phyloP scores from a whole-genome alignment of 2,113 vertebrate species.

The Pseudorectes ferrugineus region DNA sequence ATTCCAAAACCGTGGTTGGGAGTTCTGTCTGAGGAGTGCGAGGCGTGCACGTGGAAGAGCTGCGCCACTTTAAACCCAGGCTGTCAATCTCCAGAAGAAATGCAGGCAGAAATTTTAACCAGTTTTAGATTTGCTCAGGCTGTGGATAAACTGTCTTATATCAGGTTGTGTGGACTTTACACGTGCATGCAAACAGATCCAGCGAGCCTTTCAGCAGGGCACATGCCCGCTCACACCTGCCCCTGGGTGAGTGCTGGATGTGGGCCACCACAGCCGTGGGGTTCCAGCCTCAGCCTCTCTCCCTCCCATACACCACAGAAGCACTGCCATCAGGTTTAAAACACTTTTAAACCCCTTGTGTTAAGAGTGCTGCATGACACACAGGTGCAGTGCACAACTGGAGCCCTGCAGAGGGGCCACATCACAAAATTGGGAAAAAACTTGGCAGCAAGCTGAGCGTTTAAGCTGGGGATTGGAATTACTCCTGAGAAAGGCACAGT shows the following conservation, averaged over 20 bases:
- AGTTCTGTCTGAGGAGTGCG: neutral
- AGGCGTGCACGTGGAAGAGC: accelerated
- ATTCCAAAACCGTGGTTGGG: accelerated
- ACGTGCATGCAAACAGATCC: neutral
- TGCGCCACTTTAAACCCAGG: neutral
- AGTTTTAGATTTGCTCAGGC: neutral
- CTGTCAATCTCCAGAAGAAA: neutral
- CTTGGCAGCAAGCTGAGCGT: neutral
- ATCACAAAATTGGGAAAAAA: neutral
- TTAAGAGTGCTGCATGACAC: neutral
- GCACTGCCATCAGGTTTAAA: neutral
- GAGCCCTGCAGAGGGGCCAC: neutral
- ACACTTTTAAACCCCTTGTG: neutral
- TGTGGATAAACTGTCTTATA: neutral
- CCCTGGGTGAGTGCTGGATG: neutral
- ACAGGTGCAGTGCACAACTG: neutral
- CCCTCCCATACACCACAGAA: neutral
- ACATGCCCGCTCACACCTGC: neutral
- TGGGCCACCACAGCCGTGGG: neutral
- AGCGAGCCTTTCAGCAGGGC: neutral
- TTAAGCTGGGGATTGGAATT: neutral
- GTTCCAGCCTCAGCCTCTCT: neutral
- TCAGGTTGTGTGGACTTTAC: neutral
- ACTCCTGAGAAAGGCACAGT: neutral
- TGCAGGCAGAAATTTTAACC: neutral